phyloP scores from a whole-genome alignment of 2,888 invertebrate genomes.

The Drosophila mulleri region DNA sequence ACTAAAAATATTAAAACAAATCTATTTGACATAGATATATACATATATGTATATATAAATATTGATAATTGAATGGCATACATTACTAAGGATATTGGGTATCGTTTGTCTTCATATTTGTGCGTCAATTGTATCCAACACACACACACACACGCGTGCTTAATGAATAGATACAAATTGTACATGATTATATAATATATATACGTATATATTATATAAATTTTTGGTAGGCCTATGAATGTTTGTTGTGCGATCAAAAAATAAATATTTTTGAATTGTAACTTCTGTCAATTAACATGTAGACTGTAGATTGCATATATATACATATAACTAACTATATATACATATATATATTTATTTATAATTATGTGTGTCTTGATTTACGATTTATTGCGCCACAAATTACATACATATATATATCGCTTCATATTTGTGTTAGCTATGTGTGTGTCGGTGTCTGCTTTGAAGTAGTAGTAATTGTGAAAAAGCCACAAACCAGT shows the following conservation, averaged over 20 bases:
- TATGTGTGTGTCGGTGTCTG: constrained; percentile 50
- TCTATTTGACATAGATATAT: constrained; percentile 10
- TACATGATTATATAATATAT: not conserved
- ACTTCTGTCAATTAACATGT: constrained; percentile 86
- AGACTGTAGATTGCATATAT: constrained; percentile 83
- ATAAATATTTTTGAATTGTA: constrained; percentile 80
- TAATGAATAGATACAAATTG: not conserved
- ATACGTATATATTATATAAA: constrained; percentile 20
- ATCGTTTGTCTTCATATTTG: constrained; percentile 37
- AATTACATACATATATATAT: constrained; percentile 21
- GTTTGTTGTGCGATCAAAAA: constrained; percentile 59
- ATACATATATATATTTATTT: not conserved
- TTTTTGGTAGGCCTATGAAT: constrained; percentile 48
- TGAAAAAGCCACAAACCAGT: constrained; percentile 31
- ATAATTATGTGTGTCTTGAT: not conserved
- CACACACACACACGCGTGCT: constrained; percentile 4
- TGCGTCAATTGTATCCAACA: constrained; percentile 62
- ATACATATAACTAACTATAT: not conserved
- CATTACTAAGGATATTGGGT: constrained; percentile 16
- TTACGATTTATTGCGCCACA: not conserved
- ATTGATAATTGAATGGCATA: constrained; percentile 15
- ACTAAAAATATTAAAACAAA: constrained; percentile 47
- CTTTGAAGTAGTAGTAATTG: constrained; percentile 42
- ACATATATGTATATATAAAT: constrained; percentile 14
- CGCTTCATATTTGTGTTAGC: constrained; percentile 35